Conservation (phyloP, 2,888 invertebrate genomes). For the Abscondita cerata region DNA sequence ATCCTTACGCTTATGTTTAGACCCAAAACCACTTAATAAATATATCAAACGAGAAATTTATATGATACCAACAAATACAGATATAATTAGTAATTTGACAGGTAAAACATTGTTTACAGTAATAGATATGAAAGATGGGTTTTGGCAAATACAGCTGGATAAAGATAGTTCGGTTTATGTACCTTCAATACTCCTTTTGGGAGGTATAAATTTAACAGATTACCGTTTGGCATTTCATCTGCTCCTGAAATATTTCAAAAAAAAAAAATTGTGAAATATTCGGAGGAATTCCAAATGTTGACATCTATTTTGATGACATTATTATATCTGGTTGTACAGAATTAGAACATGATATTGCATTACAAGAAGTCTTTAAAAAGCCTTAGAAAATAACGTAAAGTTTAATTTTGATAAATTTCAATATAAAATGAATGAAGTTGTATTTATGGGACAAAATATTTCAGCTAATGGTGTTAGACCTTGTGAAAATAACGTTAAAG, state of each 20-base stretch:
- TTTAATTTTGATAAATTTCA: slow-evolving; percentile 40
- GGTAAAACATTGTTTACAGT: slow-evolving; percentile 29
- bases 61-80: slow-evolving; percentile 30
- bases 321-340: too few species aligned
- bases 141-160: neutral
- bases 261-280: neutral
- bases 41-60: slow-evolving; percentile 23
- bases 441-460: slow-evolving; percentile 20
- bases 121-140: slow-evolving; percentile 23
- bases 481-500: slow-evolving; percentile 1
- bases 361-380: neutral
- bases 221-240: neutral
- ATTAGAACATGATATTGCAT: too few species aligned
- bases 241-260: neutral
- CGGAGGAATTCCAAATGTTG: too few species aligned
- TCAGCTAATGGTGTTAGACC: neutral
- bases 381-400: slow-evolving; percentile 33
- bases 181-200: neutral
- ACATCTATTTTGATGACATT: too few species aligned
- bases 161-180: neutral
- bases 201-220: neutral
- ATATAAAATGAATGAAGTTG: slow-evolving; percentile 27
- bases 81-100: slow-evolving; percentile 30
- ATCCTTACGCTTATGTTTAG: slow-evolving; percentile 15
- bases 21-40: slow-evolving; percentile 25